Evolutionary conservation across 2,888 invertebrate species (phyloP), one percentile per base, ranked within the genome.

Genomic region (Nemotelus nigrinus): DNA sequence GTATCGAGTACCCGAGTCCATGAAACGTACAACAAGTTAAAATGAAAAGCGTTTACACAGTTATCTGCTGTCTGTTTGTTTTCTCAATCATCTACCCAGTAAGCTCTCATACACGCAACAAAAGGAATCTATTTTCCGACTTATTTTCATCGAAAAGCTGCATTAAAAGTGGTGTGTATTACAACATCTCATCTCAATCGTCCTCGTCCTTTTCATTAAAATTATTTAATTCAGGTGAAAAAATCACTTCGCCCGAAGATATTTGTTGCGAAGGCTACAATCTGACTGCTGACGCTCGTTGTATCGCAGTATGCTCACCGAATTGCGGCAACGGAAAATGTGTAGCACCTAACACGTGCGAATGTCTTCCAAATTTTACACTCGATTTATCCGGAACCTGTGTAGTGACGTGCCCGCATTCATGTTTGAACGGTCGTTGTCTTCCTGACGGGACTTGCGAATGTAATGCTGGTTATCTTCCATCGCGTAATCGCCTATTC

Each of bases 201-300:
- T 25, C 25, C 25, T 25, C 25, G 25, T 25, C 25, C 25, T 25
- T 25, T 25, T 25, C 25, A 25, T 25, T 0, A 25, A 25, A 25
- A 25, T 1, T 25, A 25, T 25, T 25, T 25, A 25, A 25, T 25
- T 25, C 25, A 25, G 25, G 25, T 25, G 25, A 25, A 25, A 25
- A 25, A 25, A 25, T 25, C 25, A 25, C 25, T 25, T 25, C 25
- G 25, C 25, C 25, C 25, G 25, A 25, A 81, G 88, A 91, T 80
- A 89, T 91, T 45, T 94, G 94, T 83, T 94, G 94, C 83, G 89
- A 90, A 0, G 94, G 94, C 39, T 94, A 48, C 60, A 47, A 71
- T 2, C 92, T 85, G 88, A 89, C 67, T 39, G 67, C 67, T 67
- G 7, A 5, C 8, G 47, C 64, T 48, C 77, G 82, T 0, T 87